Evolutionary conservation across 2,113 vertebrate species (phyloP), one percentile per base, ranked within the genome.

Genomic region (Pachypanchax playfairii): DNA sequence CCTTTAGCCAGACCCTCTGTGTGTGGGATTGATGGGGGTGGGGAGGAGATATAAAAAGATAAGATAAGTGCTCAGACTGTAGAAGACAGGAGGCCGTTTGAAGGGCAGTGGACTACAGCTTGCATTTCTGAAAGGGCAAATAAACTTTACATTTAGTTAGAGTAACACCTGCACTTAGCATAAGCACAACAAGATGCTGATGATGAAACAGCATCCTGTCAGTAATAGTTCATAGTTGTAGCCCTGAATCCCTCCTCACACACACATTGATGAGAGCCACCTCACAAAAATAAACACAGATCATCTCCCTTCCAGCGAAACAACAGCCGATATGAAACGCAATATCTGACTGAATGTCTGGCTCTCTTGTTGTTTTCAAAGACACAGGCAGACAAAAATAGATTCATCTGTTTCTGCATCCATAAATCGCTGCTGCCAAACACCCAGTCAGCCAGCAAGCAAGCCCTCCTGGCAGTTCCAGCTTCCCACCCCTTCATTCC

Each of bases 381-480:
- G 79, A 86, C 70, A 79, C 60, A 36, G 61, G 62, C 46, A 63
- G 89, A 91, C 91, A 83, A 65, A 89, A 92, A 92, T 92, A 92
- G 90, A 89, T 82, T 65, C 61, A 61, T 59, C 69, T 86, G 74
- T 79, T 65, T 74, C 78, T 80, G 73, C 66, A 77, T 73, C 82
- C 80, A 90, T 89, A 87, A 90, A 88, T 88, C 58, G 18, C 66
- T 75, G 77, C 60, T 78, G 89, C 83, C 63, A 65, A 60, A 41
- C 73, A 57, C 6, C 28, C 48, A 31, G 29, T 43, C 73, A 81
- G 86, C 72, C 60, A 53, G 54, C 41, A 75, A 69, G 39, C 63
- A n/a, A 70, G 43, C 49, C 75, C 73, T 42, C 52, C 52, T 77
- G 71, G 81, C 81, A 83, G 51, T 62, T 49, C 47, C 63, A 74